Base-by-base conservation (phyloP, 2,888 invertebrate species). In the Drosophila kanekoi region DNA sequence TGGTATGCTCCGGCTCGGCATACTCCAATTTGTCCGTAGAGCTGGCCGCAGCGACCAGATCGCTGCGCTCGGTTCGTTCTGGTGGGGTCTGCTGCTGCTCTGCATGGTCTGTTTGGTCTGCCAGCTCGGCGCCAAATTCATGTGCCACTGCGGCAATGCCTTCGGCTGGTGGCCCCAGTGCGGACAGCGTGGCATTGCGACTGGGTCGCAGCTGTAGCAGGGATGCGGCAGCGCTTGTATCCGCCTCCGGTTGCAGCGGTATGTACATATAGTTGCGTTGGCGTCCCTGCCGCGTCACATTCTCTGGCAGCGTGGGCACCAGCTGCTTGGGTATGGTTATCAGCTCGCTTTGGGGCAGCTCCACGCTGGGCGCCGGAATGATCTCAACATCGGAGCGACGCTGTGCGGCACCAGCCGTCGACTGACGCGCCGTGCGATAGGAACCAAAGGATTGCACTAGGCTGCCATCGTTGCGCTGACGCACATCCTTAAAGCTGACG, bases 181-280 rank as follows among this genome's bases (percentile, higher is more conserved):
- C 79, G 1, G 79, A 76, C 9, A 91, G 60, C 0, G 89, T 87
- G 14, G 88, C 84, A 61, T 92, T 92, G 14, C 85, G 78, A 60
- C 89, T 90, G 4, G 89, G 90, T 5, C 88, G 84, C 33, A 88
- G 53, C 35, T 88, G 87, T 33, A 88, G 23, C 51, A 83, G 32
- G n/a, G 77, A 52, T 35, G 76, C 56, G 13, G 72, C 68, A 16
- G 76, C 41, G 43, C 74, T 63, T 35, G 72, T 37, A 1, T 76
- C 63, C 10, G 52, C 32, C 40, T 89, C 78, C 45, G 82, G 74
- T 11, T 88, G 80, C 58, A 92, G 59, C 0, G 92, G 92, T 8
- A 92, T 92, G 56, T 92, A 92, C 59, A 91, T 84, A 38, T 92
- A 92, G 68, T 90, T 92, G n/a, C 90, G 80, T 23, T 79, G 61